phyloP scores from a whole-genome alignment of 1,140 invertebrate species.

The Armadillidium nasatum region DNA sequence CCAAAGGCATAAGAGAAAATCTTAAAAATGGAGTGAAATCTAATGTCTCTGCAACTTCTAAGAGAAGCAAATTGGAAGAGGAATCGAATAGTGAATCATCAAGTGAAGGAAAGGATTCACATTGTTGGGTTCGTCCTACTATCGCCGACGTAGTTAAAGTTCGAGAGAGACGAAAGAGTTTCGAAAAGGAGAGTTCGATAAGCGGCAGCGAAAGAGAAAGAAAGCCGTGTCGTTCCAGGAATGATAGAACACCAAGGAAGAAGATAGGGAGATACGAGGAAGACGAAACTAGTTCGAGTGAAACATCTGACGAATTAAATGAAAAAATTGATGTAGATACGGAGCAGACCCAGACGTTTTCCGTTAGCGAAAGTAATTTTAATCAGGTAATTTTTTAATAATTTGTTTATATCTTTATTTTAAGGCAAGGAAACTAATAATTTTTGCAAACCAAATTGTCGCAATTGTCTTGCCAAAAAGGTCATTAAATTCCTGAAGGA shows the following conservation, averaged over 20 bases:
- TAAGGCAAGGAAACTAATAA: too few species aligned
- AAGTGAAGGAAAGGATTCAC: conserved; percentile 3
- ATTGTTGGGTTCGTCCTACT: conserved; percentile 31
- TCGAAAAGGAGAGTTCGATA: conserved; percentile 30
- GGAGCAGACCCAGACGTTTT: conserved; percentile 43
- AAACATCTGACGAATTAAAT: conserved; percentile 40
- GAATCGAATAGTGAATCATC: conserved; percentile 9
- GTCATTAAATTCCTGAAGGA: too few species aligned
- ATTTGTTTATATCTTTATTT: too few species aligned
- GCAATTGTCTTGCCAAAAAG: too few species aligned
- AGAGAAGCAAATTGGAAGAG: conserved; percentile 6
- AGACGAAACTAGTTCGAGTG: conserved; percentile 5
- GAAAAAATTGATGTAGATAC: conserved; percentile 41
- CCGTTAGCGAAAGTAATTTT: conserved; percentile 39
- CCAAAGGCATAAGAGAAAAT: neutral
- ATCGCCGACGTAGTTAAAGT: conserved; percentile 44
- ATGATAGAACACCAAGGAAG: neutral
- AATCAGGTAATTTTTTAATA: conserved; percentile 27
- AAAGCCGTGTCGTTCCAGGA: neutral
- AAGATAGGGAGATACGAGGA: neutral
- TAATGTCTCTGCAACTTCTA: neutral
- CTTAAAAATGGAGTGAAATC: neutral
- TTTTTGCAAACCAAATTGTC: too few species aligned
- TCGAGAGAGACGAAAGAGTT: conserved; percentile 40
- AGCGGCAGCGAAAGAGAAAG: conserved; percentile 34